These are phyloP conservation scores for Strix occidentalis DNA, from an alignment of 2,797 vertebrate species.

Conservation along the genomic window DNA sequence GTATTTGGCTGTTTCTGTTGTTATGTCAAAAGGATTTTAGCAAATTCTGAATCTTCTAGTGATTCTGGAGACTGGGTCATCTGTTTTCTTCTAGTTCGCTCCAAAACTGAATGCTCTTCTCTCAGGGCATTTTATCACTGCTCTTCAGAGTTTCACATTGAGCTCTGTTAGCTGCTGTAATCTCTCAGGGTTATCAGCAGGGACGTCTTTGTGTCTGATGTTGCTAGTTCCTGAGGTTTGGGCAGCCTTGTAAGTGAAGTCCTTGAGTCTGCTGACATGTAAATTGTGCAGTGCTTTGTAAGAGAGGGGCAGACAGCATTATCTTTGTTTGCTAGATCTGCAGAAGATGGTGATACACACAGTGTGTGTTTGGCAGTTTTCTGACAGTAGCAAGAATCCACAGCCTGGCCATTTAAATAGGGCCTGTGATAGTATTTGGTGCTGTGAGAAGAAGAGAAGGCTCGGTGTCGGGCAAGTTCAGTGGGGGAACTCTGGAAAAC, in stretches of 20 bases:
- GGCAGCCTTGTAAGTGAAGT: conserved; percentile 1
- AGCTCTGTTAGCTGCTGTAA: neutral
- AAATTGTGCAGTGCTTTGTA: neutral
- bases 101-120: neutral
- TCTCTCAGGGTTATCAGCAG: neutral
- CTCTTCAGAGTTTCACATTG: neutral
- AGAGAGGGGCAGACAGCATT: neutral
- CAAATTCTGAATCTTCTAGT: neutral
- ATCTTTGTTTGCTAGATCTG: neutral
- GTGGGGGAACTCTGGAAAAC: neutral
- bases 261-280: neutral
- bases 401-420: neutral
- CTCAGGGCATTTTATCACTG: neutral
- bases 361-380: neutral
- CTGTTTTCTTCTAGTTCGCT: neutral
- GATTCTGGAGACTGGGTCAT: neutral
- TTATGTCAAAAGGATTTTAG: neutral
- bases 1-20: neutral
- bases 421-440: neutral
- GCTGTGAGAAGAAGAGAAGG: neutral
- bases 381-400: neutral
- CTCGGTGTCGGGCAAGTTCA: neutral
- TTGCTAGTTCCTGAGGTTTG: neutral
- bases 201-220: neutral
- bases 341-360: neutral